Evolutionary conservation across 2,797 vertebrate genomes (phyloP).

Genomic region (Myotis planiceps): DNA sequence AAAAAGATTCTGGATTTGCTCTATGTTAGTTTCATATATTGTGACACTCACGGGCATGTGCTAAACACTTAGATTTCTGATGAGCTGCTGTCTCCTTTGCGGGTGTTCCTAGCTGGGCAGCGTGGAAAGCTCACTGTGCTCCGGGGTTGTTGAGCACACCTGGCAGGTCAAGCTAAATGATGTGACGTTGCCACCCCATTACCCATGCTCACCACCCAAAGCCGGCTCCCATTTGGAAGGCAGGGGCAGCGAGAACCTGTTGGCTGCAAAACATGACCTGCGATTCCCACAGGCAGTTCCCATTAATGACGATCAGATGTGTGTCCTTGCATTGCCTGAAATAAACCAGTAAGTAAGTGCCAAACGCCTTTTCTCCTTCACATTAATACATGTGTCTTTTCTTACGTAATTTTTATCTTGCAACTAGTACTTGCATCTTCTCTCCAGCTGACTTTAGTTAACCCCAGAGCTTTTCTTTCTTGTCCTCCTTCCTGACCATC

Average conservation of each 20-base stretch:
- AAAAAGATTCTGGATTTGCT: neutral
- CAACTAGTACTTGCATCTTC: neutral
- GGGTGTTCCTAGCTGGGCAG: neutral
- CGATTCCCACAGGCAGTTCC: neutral
- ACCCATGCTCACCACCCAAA: constrained; percentile 32
- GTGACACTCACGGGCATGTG: neutral
- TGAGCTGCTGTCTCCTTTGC: neutral
- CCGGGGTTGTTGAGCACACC: constrained; percentile 11
- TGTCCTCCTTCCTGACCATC: neutral
- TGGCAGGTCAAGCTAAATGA: constrained; percentile 46
- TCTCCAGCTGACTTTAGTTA: neutral
- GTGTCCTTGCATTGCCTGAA: constrained; percentile 37
- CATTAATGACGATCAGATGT: neutral
- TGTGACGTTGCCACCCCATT: constrained; percentile 53
- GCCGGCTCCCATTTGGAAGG: neutral
- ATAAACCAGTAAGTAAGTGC: constrained; percentile 31
- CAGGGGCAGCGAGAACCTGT: neutral
- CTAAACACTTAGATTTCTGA: neutral
- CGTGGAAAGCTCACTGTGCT: neutral
- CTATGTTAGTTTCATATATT: neutral
- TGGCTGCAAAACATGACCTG: constrained; percentile 1
- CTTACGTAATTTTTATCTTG: neutral
- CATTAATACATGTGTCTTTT: neutral
- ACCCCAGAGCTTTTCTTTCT: neutral
- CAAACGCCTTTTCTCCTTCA: neutral